These are phyloP conservation scores for Hirudinaria manillensis DNA, from an alignment of 2,888 invertebrate genomes.

Conservation along the genomic window DNA sequence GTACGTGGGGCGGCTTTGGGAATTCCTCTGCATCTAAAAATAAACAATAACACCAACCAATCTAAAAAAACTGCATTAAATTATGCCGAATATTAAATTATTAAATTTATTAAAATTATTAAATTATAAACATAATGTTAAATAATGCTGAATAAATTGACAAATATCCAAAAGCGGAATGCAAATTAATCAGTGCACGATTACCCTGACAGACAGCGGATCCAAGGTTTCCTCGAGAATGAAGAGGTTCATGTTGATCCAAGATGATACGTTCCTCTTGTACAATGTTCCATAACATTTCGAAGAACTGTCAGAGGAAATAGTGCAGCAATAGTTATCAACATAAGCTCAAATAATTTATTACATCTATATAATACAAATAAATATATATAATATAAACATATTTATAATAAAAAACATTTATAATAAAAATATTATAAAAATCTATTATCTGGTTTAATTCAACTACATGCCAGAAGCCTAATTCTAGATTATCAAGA, in stretches of 20 bases:
- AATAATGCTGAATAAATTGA: too few species aligned
- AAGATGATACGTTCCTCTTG: background rate
- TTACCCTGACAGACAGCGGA: background rate
- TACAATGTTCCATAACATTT: slow-evolving; percentile 3
- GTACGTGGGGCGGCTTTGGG: background rate
- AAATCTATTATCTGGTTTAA: too few species aligned
- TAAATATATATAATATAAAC: too few species aligned
- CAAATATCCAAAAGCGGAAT: too few species aligned
- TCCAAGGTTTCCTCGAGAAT: slow-evolving; percentile 6
- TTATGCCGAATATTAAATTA: background rate
- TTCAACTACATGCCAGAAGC: too few species aligned
- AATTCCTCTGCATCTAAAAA: background rate
- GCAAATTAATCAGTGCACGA: too few species aligned
- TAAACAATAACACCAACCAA: background rate
- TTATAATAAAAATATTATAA: too few species aligned
- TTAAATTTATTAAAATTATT: background rate
- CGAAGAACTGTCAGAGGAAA: background rate
- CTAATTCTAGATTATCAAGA: too few species aligned
- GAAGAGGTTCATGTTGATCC: slow-evolving; percentile 7
- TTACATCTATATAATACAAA: too few species aligned
- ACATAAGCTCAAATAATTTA: too few species aligned
- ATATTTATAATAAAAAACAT: too few species aligned
- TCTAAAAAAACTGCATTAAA: background rate
- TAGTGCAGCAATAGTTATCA: too few species aligned
- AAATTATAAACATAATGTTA: background rate